Percentiles rank a stretch among this genome's conserved stretches.
Conservation (phyloP, 2,113 vertebrate species). For the Pangasianodon hypophthalmus region DNA sequence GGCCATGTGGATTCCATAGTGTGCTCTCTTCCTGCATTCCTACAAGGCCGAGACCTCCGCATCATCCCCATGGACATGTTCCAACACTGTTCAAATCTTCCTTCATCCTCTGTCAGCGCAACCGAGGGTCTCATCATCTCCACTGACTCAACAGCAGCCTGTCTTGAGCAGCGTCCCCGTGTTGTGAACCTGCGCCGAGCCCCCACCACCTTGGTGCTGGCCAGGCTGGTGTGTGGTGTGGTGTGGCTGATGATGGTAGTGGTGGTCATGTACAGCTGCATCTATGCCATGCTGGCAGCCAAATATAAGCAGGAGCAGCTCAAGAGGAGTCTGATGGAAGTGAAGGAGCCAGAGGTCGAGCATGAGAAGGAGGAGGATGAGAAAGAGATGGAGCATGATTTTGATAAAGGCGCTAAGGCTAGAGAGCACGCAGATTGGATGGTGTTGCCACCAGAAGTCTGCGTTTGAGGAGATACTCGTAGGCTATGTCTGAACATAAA, state of each 20-base stretch:
- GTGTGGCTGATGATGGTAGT: slow-evolving; percentile 98
- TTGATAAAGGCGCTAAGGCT: slow-evolving; percentile 47
- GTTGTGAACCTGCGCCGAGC: slow-evolving; percentile 87
- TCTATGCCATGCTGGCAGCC: slow-evolving; percentile 93
- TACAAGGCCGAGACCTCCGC: slow-evolving; percentile 88
- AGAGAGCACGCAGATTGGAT: slow-evolving; percentile 29
- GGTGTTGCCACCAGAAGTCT: slow-evolving; percentile 47
- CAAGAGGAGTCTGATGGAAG: slow-evolving; percentile 83
- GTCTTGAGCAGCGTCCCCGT: slow-evolving; percentile 81
- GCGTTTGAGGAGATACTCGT: slow-evolving; percentile 10
- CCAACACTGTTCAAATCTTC: slow-evolving; percentile 83
- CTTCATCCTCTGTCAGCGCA: slow-evolving; percentile 62
- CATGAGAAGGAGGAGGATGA: slow-evolving; percentile 52
- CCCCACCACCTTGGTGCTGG: slow-evolving; percentile 88
- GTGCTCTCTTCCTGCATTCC: slow-evolving; percentile 85
- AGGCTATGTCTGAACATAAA: neutral
- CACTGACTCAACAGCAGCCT: slow-evolving; percentile 59
- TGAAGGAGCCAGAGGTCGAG: slow-evolving; percentile 63
- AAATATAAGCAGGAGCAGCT: slow-evolving; percentile 82
- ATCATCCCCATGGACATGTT: slow-evolving; percentile 93
- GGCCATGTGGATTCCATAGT: slow-evolving; percentile 87
- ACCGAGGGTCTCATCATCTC: slow-evolving; percentile 68
- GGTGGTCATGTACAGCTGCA: slow-evolving; percentile 89
- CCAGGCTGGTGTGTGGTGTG: slow-evolving; percentile 87
- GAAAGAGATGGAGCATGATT: slow-evolving; percentile 44